These are phyloP conservation scores for Drosophila pseudoobscura DNA, from an alignment of 1,140 invertebrate genomes.

Conservation along the genomic window DNA sequence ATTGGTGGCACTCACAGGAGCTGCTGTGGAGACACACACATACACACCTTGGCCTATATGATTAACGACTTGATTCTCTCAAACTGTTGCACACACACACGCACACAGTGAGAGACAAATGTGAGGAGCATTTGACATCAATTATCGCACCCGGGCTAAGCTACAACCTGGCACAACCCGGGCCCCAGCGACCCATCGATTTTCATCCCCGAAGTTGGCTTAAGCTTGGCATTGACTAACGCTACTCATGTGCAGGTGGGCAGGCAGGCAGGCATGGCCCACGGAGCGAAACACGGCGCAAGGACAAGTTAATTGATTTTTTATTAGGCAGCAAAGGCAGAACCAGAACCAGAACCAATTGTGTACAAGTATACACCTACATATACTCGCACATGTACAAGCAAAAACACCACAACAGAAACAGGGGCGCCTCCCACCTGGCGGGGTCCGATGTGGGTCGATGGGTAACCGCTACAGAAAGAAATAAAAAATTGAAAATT, in stretches of 20 bases:
- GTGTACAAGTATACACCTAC: too few relatives aligned
- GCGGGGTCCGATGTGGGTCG: too few relatives aligned
- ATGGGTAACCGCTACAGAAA: conserved; percentile 25
- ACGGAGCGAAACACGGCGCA: conserved; percentile 27
- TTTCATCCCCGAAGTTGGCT: conserved; percentile 58
- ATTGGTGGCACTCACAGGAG: conserved; percentile 33
- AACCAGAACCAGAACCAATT: not conserved
- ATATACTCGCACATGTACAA: too few relatives aligned
- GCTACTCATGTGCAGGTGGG: conserved; percentile 45
- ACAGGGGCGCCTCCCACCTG: too few relatives aligned
- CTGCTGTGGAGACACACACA: not conserved
- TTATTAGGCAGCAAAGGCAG: conserved; percentile 55
- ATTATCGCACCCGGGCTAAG: conserved; percentile 67
- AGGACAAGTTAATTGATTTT: conserved; percentile 76
- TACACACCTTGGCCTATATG: conserved; percentile 48
- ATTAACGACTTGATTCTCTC: conserved; percentile 64
- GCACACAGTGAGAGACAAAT: conserved; percentile 41
- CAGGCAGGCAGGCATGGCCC: conserved; percentile 25
- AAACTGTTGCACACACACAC: not conserved
- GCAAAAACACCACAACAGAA: too few relatives aligned
- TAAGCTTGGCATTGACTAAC: conserved; percentile 52
- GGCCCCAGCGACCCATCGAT: conserved; percentile 28
- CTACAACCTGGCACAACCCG: conserved; percentile 4
- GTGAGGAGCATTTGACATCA: conserved; percentile 74
- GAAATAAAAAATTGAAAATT: conserved; percentile 57